Base-by-base conservation (phyloP, 2,113 vertebrate species). In the Scolopax mira region DNA sequence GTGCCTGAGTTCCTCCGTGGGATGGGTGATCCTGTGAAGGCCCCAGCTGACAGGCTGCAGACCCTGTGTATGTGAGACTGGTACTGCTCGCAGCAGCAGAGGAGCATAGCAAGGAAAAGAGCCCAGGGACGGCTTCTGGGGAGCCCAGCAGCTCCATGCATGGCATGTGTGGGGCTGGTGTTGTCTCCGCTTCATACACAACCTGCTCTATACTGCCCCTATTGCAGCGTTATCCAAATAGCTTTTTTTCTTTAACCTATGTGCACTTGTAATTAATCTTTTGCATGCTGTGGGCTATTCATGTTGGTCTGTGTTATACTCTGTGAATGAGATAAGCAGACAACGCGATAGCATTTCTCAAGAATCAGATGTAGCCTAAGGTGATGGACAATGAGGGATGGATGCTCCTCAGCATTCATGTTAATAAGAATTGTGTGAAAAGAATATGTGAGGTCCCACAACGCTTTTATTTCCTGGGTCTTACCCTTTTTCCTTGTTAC, bases 1-100 rank as follows among this genome's bases (percentile, higher is more conserved):
- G 7, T 66, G 28, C 77, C 55, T 49, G 61, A 74, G 48, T 27
- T 80, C 5, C 52, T 55, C 39, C 1, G 1, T 33, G 52, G 72
- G 48, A 35, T 73, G 64, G 65, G 48, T 46, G 80, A 91, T 89
- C 46, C 67, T 65, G 48, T 19, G 49, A 79, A 81, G 19, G 48
- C 58, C 49, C 9, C 0, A 4, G 41, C 2, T 79, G 49, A 82
- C 5, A 72, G 60, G 52, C 37, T n/a, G 77, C 25, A 83, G 85
- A 41, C 65, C 35, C 62, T 6, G 1, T 44, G 14, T 22, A 13
- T 3, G 0, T 30, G 46, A 55, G 77, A 28, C 28, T 35, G 16
- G 28, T 21, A 12, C 55, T 27, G 35, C 48, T 85, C 0, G 0
- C 3, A 18, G 42, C 1, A 0, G 30, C 24, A 14, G 39, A 69